Evolutionary conservation across 2,797 vertebrate species (phyloP), one percentile per base, ranked within the genome.

Genomic region (Ambastaia sidthimunki): DNA sequence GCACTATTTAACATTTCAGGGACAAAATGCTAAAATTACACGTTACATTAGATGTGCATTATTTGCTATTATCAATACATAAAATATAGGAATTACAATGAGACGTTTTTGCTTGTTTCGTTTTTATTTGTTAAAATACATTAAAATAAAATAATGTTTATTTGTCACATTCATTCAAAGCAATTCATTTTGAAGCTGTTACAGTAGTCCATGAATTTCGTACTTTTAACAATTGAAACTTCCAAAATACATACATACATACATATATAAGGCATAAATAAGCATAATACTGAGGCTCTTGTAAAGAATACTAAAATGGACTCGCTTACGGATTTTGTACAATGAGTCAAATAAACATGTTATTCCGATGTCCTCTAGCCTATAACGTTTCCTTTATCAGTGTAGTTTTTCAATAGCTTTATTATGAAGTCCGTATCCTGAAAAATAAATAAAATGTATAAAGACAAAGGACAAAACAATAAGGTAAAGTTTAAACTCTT

Each of bases 321-420:
- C 31, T 21, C 7, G 1, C 21, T 15, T 19, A 55, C 19, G 18
- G 31, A 68, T 37, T 18, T 31, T 13, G 12, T 47, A 54, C 73
- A 62, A 31, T 28, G 19, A n/a, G 31, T 55, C 34, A 67, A 65
- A 62, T 47, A n/a, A 47, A n/a, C 16, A 73, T 65, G 65, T 66
- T 18, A n/a, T n/a, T n/a, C n/a, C n/a, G n/a, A 52, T 25, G 11
- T 68, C 47, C 2, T 11, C 37, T 7, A 13, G n/a, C 21, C 70
- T 37, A 72, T 16, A 3, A 41, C 41, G 28, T 82, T 85, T 52
- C 71, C 75, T 55, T 78, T 72, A 57, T 68, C 66, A 57, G 67
- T 71, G 31, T 72, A 85, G 65, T 52, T 74, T 83, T 84, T 84
- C 60, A 85, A 80, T 71, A 86, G 76, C 81, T 84, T 86, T 60